phyloP scores from a whole-genome alignment of 2,888 invertebrate species.

The Philereme vetulata region DNA sequence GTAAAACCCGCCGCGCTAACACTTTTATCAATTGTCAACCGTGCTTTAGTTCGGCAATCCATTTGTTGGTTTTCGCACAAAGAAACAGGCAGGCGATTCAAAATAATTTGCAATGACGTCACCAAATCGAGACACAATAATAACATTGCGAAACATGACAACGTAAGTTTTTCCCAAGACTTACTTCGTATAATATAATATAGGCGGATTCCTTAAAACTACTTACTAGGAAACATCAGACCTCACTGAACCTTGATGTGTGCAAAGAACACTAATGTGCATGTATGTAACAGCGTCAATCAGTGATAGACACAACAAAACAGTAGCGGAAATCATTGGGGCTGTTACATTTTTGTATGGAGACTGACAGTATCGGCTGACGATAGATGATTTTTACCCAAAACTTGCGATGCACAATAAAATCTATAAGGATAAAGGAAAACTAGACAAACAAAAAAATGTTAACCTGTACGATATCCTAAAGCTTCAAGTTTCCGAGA shows the following conservation, averaged over 20 bases:
- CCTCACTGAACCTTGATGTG: not conserved
- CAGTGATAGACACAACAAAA: too few species aligned
- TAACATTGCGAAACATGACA: constrained; percentile 4
- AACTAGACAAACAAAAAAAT: too few species aligned
- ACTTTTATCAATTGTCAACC: not conserved
- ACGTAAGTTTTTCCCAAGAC: constrained; percentile 1
- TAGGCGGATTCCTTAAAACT: constrained; percentile 13
- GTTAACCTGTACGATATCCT: too few species aligned
- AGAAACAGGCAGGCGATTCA: constrained; percentile 4
- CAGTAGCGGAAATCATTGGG: too few species aligned
- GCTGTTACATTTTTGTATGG: too few species aligned
- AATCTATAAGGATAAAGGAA: too few species aligned
- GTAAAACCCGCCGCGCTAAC: constrained; percentile 3
- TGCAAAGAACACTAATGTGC: not conserved
- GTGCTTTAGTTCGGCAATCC: constrained; percentile 5
- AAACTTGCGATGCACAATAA: too few species aligned
- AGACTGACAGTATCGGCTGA: too few species aligned
- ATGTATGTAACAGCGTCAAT: too few species aligned
- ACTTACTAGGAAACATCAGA: not conserved
- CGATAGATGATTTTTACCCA: too few species aligned
- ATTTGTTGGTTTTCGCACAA: constrained; percentile 4
- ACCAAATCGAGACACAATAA: constrained; percentile 17
- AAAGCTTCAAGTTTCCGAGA: too few species aligned
- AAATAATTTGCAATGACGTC: constrained; percentile 9
- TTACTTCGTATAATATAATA: not conserved